Evolutionary conservation across 2,888 invertebrate genomes (phyloP).

Genomic region (Parnassius orleans): DNA sequence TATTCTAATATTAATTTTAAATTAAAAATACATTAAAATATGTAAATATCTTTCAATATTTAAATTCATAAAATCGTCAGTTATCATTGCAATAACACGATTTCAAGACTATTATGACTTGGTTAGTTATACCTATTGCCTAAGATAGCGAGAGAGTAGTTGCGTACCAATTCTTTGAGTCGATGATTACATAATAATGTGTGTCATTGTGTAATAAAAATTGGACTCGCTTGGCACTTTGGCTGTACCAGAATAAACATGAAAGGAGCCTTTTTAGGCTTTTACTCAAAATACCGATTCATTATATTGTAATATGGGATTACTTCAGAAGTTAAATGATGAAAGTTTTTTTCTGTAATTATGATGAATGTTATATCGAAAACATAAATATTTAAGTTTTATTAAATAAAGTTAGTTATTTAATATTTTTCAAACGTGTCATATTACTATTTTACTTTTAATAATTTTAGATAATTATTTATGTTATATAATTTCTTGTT

Average conservation of each 20-base stretch:
- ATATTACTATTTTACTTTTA: too few relatives aligned
- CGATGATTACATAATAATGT: slow-evolving; percentile 47
- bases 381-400: too few relatives aligned
- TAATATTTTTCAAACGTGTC: too few relatives aligned
- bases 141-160: slow-evolving; percentile 36
- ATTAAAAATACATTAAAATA: too few relatives aligned
- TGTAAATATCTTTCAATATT: too few relatives aligned
- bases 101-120: slow-evolving; percentile 14
- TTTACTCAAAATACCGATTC: slow-evolving; percentile 41
- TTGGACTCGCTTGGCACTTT: slow-evolving; percentile 41
- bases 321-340: not conserved
- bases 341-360: too few relatives aligned
- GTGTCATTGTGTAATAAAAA: slow-evolving; percentile 52
- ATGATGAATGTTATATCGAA: too few relatives aligned
- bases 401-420: too few relatives aligned
- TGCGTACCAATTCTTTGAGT: slow-evolving; percentile 39
- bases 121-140: slow-evolving; percentile 36
- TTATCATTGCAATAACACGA: slow-evolving; percentile 11
- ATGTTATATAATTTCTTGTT: too few relatives aligned
- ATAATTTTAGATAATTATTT: too few relatives aligned
- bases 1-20: too few relatives aligned
- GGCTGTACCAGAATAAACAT: slow-evolving; percentile 38
- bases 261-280: slow-evolving; percentile 39
- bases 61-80: not conserved
- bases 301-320: not conserved